Evolutionary conservation across 1,140 invertebrate species (phyloP).

Genomic region (Manduca sexta): DNA sequence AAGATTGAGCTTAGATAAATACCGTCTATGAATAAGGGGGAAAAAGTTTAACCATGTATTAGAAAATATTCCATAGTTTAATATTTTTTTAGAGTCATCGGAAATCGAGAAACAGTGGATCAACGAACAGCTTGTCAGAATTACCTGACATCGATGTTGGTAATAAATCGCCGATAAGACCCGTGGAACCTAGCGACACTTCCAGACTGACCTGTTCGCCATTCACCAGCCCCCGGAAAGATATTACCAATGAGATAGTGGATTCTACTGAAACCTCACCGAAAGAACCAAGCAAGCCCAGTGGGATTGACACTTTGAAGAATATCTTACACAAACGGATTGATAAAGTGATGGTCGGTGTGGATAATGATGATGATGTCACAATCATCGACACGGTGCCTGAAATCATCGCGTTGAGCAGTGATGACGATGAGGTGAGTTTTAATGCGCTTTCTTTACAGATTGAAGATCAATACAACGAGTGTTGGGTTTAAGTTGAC

Average conservation of each 20-base stretch:
- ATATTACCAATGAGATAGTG: slow-evolving; percentile 39
- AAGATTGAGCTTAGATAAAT: no score
- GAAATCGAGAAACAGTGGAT: slow-evolving; percentile 10
- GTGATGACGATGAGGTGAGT: slow-evolving; percentile 59
- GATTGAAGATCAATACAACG: no score
- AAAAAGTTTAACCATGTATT: no score
- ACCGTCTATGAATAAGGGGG: no score
- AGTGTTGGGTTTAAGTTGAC: no score
- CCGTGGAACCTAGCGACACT: slow-evolving; percentile 15
- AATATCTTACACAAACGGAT: slow-evolving; percentile 17
- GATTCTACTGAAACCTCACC: slow-evolving; percentile 7
- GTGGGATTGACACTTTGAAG: slow-evolving; percentile 18
- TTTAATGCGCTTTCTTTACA: no score
- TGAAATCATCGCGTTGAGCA: slow-evolving; percentile 57
- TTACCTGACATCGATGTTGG: slow-evolving; percentile 11
- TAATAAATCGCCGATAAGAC: slow-evolving; percentile 19
- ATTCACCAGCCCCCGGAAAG: slow-evolving; percentile 38
- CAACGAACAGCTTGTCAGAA: slow-evolving; percentile 7
- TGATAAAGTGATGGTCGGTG: slow-evolving; percentile 12
- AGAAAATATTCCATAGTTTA: no score
- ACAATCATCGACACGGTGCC: slow-evolving; percentile 48
- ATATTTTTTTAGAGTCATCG: slow-evolving; percentile 18
- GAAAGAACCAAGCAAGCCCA: neutral
- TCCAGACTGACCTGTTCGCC: slow-evolving; percentile 49
- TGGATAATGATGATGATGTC: slow-evolving; percentile 42